Base-by-base conservation (phyloP, 1,140 invertebrate genomes). In the Ruditapes philippinarum region DNA sequence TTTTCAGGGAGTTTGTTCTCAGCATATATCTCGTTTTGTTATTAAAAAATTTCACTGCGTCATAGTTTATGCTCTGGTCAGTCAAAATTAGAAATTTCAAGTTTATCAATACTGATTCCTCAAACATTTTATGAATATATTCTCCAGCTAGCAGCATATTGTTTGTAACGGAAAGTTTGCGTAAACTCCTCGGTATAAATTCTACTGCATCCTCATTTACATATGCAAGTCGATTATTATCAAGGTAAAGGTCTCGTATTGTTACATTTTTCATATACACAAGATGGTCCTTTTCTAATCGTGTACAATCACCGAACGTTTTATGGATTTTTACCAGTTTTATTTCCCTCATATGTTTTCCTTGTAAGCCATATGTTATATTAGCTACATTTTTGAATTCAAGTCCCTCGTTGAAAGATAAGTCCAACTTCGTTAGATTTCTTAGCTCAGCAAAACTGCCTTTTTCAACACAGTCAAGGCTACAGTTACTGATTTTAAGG, bases 301-400 rank as follows among this genome's bases (percentile, higher is more conserved):
- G 31, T 36, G 31, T 40, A 28, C 76, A 79, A 28, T 60, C 76
- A 17, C 76, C 76, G 17, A 57, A 49, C 14, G 45, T 42, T 79
- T 54, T 17, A 51, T 79, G 76, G 11, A 79, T 79, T 28, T 79
- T 79, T 11, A 36, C 45, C 49, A 79, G 45, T 51, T 79, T 79
- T n/a, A 79, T 3, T 1, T 17, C 4, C 33, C 33, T 54, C 2
- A 79, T 33, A n/a, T 54, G 54, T 14, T 54, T 42, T 12, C 4
- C 22, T 79, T 54, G 45, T 9, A 79, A 49, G 1, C 49, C 76
- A 31, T 31, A 54, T 14, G 76, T 57, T 31, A 78, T 57, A 33
- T 79, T 79, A n/a, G 25, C 49, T 31, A 79, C 19, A 28, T 28
- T 79, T 54, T 79, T 79, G 45, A 79, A 79, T 11, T 79, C n/a